Base-by-base conservation (phyloP, 2,888 invertebrate species). In the Drosophila testacea region DNA sequence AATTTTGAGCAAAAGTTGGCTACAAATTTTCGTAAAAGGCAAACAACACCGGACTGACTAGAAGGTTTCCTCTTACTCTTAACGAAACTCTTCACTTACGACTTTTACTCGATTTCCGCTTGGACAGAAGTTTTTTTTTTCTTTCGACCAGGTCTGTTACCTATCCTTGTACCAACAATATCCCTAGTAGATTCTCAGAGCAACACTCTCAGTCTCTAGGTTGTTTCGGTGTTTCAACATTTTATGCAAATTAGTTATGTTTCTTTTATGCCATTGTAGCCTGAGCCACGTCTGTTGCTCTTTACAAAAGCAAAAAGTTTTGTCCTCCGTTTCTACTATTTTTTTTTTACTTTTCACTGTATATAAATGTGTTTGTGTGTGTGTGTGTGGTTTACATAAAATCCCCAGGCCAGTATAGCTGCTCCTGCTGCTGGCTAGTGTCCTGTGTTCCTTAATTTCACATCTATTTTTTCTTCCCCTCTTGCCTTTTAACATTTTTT, bases 191-290 rank as follows among this genome's bases (percentile, higher is more conserved):
- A 42, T 47, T 28, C 39, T 16, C 30, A 10, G n/a, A 10, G 55
- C 32, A 22, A 13, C 39, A 13, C 39, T 39, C 39, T 13, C 39
- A 38, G 4, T 41, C 42, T 42, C 11, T 16, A 9, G 5, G 32
- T 41, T 9, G 42, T 32, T 11, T 10, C 28, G 65, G 60, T 81
- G 74, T 79, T 85, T 75, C 62, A 62, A 72, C 88, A 85, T 89
- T 85, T 89, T 85, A 85, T 85, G 84, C 89, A 85, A 85, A 85
- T 85, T 85, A 85, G 84, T 85, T 89, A 85, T 89, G 89, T 89
- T 84, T 84, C 85, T 85, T 84, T 88, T 82, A 84, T 84, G 82
- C 79, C 69, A 77, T 64, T 72, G 80, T 76, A 54, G 73, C 44
- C 32, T 16, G 41, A 47, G 64, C 54, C 70, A 66, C 81, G 76